phyloP scores from a whole-genome alignment of 2,797 vertebrate genomes.

The Paramormyrops hopkinsi region DNA sequence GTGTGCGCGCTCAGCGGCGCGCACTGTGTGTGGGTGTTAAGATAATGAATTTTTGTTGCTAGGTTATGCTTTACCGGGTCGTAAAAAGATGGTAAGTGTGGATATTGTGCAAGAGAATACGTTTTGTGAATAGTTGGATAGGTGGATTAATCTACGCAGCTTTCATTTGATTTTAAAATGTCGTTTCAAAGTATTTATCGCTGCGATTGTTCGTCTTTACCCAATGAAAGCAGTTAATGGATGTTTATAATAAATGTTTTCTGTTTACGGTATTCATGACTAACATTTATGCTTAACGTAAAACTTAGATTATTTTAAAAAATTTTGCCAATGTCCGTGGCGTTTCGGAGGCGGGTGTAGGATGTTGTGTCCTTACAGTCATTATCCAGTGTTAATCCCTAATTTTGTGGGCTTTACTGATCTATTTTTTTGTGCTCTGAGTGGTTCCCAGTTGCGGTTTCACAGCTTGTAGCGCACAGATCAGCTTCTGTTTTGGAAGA shows the following conservation, averaged over 20 bases:
- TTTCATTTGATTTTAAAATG: not conserved
- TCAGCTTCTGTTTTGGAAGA: not conserved
- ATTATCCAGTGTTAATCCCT: not conserved
- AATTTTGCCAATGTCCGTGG: not conserved
- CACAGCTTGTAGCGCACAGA: not conserved
- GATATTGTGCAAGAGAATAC: not conserved
- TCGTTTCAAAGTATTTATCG: not conserved
- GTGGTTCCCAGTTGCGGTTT: not conserved
- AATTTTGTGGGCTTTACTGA: not conserved
- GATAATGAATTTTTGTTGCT: constrained; percentile 38
- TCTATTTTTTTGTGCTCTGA: not conserved
- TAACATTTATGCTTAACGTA: not conserved
- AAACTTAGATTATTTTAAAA: not conserved
- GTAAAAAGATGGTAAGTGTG: not conserved
- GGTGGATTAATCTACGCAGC: not conserved
- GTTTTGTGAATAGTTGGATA: not conserved
- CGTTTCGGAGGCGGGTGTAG: not conserved
- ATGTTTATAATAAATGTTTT: not conserved
- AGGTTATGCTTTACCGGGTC: constrained; percentile 11
- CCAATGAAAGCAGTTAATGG: not conserved
- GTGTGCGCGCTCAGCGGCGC: constrained; percentile 21
- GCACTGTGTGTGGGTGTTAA: constrained; percentile 32
- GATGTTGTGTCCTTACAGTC: not conserved
- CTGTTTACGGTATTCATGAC: not conserved
- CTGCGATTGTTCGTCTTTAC: not conserved